Percentiles rank a stretch among this genome's conserved stretches.
Evolutionary conservation across 2,113 vertebrate genomes (phyloP).

Genomic region (Anarhynchus alexandrinus): DNA sequence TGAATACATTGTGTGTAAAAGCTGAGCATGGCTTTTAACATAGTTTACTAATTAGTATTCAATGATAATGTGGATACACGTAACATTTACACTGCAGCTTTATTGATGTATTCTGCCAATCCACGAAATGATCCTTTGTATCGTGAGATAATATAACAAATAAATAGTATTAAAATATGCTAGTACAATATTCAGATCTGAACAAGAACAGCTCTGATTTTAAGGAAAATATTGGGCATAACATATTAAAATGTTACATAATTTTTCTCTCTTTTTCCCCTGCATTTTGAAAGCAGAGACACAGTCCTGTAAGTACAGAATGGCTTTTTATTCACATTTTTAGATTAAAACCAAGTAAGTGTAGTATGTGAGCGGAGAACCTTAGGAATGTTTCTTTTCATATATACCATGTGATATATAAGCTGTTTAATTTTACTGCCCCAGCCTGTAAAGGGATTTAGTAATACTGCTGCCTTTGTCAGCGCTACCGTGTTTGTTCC

Average conservation of each 20-base stretch:
- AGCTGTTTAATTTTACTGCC: neutral
- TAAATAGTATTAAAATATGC: neutral
- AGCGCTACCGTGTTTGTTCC: neutral
- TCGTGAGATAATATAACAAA: neutral
- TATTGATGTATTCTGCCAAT: neutral
- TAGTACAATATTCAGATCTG: neutral
- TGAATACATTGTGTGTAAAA: neutral
- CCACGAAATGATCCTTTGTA: neutral
- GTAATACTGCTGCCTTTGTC: neutral
- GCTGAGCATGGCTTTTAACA: neutral
- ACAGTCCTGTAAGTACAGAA: conserved; percentile 79
- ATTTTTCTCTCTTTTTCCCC: neutral
- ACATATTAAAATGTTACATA: neutral
- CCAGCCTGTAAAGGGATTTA: neutral
- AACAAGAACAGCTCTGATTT: neutral
- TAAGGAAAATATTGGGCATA: neutral
- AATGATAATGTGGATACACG: neutral
- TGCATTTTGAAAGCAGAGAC: conserved; percentile 72
- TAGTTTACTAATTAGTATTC: neutral
- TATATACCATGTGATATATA: neutral
- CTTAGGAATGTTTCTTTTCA: neutral
- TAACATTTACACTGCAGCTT: neutral
- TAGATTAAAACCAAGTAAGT: neutral
- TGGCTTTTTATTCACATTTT: conserved; percentile 48
- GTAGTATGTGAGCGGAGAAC: neutral